Base-by-base conservation (phyloP, 2,888 invertebrate species). In the Nephrotoma guestfalica region DNA sequence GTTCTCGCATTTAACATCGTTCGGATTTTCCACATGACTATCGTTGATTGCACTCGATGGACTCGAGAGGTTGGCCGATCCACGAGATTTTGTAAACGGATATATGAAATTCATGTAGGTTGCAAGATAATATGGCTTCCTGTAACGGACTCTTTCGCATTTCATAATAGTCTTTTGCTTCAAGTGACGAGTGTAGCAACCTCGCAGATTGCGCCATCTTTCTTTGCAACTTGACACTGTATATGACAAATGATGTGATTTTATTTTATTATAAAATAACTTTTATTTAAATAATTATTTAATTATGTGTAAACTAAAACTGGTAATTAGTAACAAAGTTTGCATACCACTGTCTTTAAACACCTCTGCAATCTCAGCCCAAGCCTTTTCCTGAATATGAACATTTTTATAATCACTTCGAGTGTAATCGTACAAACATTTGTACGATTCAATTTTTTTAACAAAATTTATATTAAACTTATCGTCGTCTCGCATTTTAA, bases 381-480 rank as follows among this genome's bases (percentile, higher is more conserved):
- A 91, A 41, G 91, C 90, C 87, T 91, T 90, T 88, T 92, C 92
- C 89, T 92, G 91, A 88, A 90, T 91, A 87, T 92, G 91, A 88
- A 91, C 90, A 89, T 90, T 91, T 87, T 92, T 90, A 88, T 93
- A 93, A 41, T 92, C 91, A 7, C 92, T 92, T 87, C 92, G 89
- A 87, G 90, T 91, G 86, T 91, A 91, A 87, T 93, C 91, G 88
- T 93, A 93, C 15, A 93, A 89, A 88, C 92, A 92, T 71, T 92
- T 92, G 88, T 92, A 91, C 88, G 90, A 90, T 89, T 92, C 91
- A 86, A 93, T 90, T 88, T 92, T 91, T 89, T 92, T 92, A 88
- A 93, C 92, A 88, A 93, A 93, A 84, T 91, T 90, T 83, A 91
- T 91, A 90, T 92, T 92, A 87, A 92, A 90, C 87, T 91, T 90